Base-by-base conservation (phyloP, 2,113 vertebrate species). In the Danionella cerebrum region DNA sequence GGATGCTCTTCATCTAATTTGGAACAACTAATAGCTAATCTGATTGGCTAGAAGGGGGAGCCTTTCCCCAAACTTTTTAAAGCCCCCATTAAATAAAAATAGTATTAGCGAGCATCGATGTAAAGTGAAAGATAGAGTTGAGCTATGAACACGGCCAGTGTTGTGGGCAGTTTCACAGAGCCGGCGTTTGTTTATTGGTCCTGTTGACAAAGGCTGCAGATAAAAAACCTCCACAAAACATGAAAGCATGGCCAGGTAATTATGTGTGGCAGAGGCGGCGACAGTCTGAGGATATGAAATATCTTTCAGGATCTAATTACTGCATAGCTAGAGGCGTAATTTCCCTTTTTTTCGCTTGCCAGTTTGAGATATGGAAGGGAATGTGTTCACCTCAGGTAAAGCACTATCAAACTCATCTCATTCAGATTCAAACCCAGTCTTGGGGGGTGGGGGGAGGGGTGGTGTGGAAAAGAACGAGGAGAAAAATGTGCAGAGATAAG, bases 291-390 rank as follows among this genome's bases (percentile, higher is more conserved):
- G 66, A 63, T 53, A 59, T 58, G 51, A 75, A 70, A 75, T 75
- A 72, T 75, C 72, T 70, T 70, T 72, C 67, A 78, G 73, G 62
- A 75, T 78, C 72, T 78, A 72, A 78, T 78, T 78, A 78, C 44
- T 62, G 50, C 48, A 29, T 39, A 70, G 70, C 60, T 59, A 75
- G 76, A 70, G 69, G 70, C 67, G 62, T 75, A 68, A 78, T 72
- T 70, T 73, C 60, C 72, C 54, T 50, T 53, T n/a, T n/a, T 41
- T 35, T 44, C 33, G 45, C 52, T 55, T 62, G 25, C 29, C 47
- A 12, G 33, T 45, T 39, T 19, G 44, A 47, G 55, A 64, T 60
- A 70, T 57, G 57, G 60, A 41, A 54, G 29, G 33, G 67, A 72
- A 65, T 38, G 27, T 45, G 29, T 39, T 58, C 52, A 52, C 19